Percentiles rank a stretch among this genome's conserved stretches.
These are phyloP conservation scores for Agrochola circellaris DNA, from an alignment of 2,888 invertebrate genomes.

Conservation along the genomic window DNA sequence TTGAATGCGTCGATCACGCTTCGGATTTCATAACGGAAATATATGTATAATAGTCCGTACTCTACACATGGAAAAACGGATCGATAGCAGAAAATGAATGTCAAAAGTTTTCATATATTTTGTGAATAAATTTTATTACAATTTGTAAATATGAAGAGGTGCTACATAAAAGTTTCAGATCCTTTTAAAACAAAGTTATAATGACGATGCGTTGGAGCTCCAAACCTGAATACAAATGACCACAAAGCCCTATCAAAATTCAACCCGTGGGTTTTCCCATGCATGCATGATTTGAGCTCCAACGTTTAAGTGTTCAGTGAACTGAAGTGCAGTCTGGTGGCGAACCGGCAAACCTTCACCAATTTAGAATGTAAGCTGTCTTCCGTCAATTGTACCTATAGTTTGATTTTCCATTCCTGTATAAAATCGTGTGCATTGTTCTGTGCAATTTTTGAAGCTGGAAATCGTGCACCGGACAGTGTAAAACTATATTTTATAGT, in stretches of 20 bases:
- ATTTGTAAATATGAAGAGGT: slow-evolving; percentile 59
- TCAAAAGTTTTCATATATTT: slow-evolving; percentile 50
- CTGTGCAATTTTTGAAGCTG: slow-evolving; percentile 48
- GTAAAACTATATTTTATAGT: slow-evolving; percentile 48
- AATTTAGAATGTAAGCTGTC: slow-evolving; percentile 69
- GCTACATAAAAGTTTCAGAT: slow-evolving; percentile 56
- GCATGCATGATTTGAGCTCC: slow-evolving; percentile 48
- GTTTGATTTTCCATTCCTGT: slow-evolving; percentile 71
- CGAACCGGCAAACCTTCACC: slow-evolving; percentile 52
- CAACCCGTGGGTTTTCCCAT: slow-evolving; percentile 35
- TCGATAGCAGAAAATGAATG: slow-evolving; percentile 29
- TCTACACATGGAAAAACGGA: slow-evolving; percentile 32
- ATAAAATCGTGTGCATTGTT: slow-evolving; percentile 56
- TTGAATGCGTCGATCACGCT: slow-evolving; percentile 44
- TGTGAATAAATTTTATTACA: slow-evolving; percentile 51
- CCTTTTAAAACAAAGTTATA: slow-evolving; percentile 42
- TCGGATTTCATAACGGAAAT: slow-evolving; percentile 45
- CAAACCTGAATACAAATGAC: slow-evolving; percentile 38
- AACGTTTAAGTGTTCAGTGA: slow-evolving; percentile 53
- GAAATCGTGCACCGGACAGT: slow-evolving; percentile 50
- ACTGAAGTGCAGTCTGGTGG: slow-evolving; percentile 56
- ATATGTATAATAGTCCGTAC: slow-evolving; percentile 24
- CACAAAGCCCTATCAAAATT: slow-evolving; percentile 36
- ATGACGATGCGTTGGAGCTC: slow-evolving; percentile 40
- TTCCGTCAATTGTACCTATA: slow-evolving; percentile 70